Evolutionary conservation across 2,113 vertebrate species (phyloP), one percentile per base, ranked within the genome.

Genomic region (Trogon melanurus): DNA sequence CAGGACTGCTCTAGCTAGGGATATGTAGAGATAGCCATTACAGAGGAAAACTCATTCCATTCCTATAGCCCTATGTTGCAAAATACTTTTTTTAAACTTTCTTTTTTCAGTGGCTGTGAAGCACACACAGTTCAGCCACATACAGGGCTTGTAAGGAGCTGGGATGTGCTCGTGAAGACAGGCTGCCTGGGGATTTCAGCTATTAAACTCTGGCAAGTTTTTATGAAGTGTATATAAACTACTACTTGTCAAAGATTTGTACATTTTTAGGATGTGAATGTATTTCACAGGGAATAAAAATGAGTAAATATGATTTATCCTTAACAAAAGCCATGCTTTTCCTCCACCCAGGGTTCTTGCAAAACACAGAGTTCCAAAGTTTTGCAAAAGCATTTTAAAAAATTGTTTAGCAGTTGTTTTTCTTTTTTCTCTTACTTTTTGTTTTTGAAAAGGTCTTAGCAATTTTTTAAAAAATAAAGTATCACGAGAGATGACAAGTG

Each of bases 281-380:
- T 60, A 67, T 95, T 93, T 95, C 69, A 44, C 38, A 67, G 57
- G 53, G 56, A 87, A 89, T 58, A 88, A 71, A 87, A 92, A 66
- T 36, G 26, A 91, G n/a, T 64, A 84, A 84, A 92, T 47, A 67
- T 80, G 22, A 26, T 92, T 95, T 92, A 67, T 67, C 23, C 44
- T 91, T 74, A 64, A 70, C n/a, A 91, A 80, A 91, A 79, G 17
- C 11, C 13, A 17, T 2, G 3, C 7, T 86, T 6, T 71, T 66
- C 44, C 13, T 47, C 38, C 38, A 56, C 32, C 51, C 11, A 73
- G 17, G 9, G 20, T 23, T 95, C 44, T 30, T 82, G 62, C 6
- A 88, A 95, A 88, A 36, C 17, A 58, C 10, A 62, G 57, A 80
- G 30, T 71, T 74, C 23, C 29, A 60, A 81, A 89, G 27, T 4